phyloP scores from a whole-genome alignment of 2,113 vertebrate genomes.

The Otocyon megalotis region DNA sequence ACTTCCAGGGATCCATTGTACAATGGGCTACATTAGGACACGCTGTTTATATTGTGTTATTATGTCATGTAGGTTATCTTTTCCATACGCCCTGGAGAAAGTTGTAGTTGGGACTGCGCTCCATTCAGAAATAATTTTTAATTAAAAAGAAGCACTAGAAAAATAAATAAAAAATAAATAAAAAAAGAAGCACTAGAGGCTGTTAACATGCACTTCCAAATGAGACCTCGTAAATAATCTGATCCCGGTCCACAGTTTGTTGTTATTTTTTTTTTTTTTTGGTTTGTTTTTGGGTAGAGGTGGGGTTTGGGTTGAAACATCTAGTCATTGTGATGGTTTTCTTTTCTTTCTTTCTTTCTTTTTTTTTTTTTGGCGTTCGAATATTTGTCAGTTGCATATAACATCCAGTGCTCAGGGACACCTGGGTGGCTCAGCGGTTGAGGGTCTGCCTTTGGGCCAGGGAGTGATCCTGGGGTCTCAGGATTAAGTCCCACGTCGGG shows the following conservation, averaged over 20 bases:
- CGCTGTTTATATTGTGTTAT: background rate
- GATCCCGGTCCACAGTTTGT: background rate
- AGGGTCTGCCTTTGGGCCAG: too few relatives aligned
- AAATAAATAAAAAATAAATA: background rate
- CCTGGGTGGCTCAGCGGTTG: too few relatives aligned
- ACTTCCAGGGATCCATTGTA: background rate
- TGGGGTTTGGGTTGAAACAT: background rate
- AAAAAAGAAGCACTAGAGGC: background rate
- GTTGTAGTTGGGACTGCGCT: background rate
- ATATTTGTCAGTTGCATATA: too few relatives aligned
- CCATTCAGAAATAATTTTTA: constrained; percentile 16
- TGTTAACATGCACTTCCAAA: background rate
- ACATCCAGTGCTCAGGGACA: too few relatives aligned
- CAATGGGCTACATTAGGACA: background rate
- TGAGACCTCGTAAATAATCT: background rate
- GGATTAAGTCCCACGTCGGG: too few relatives aligned
- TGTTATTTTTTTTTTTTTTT: background rate
- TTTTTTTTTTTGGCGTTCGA: too few relatives aligned
- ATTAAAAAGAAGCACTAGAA: background rate
- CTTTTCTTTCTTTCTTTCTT: too few relatives aligned
- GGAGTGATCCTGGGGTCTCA: too few relatives aligned
- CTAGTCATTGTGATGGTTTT: background rate
- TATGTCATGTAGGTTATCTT: background rate
- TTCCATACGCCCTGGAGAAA: background rate
- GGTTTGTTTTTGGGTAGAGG: background rate